phyloP scores from a whole-genome alignment of 2,888 invertebrate species.

The Rhingia rostrata region DNA sequence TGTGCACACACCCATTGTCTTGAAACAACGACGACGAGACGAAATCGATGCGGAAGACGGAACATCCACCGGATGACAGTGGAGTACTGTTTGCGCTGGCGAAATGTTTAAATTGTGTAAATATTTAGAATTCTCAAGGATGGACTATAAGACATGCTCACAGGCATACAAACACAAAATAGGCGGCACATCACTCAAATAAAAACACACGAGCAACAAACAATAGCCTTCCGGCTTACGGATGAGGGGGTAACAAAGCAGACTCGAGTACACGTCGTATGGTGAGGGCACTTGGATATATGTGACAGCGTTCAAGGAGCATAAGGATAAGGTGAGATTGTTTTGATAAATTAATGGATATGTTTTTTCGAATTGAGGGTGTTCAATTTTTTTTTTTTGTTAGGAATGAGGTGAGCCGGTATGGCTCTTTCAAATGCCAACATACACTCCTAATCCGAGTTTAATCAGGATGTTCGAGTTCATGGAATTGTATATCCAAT shows the following conservation, averaged over 20 bases:
- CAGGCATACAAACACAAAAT: not conserved
- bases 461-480: too few relatives aligned
- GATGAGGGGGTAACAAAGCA: not conserved
- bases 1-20: not conserved
- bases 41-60: not conserved
- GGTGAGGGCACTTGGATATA: not conserved
- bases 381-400: slow-evolving; percentile 35
- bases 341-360: slow-evolving; percentile 64
- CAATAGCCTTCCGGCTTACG: slow-evolving; percentile 15
- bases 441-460: not conserved
- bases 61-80: slow-evolving; percentile 1
- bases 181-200: not conserved
- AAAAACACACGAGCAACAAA: slow-evolving; percentile 30
- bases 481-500: not conserved
- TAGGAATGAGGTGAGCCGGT: slow-evolving; percentile 3
- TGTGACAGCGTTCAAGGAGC: not conserved
- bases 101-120: slow-evolving; percentile 67
- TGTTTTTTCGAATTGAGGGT: not conserved
- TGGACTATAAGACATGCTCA: slow-evolving; percentile 10
- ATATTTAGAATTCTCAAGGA: slow-evolving; percentile 55
- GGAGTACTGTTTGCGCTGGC: slow-evolving; percentile 46
- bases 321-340: slow-evolving; percentile 57
- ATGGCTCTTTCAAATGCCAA: slow-evolving; percentile 1
- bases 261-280: not conserved
- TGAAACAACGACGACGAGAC: not conserved